Conservation (phyloP, 2,888 invertebrate genomes). For the Iselma pallidipennis region DNA sequence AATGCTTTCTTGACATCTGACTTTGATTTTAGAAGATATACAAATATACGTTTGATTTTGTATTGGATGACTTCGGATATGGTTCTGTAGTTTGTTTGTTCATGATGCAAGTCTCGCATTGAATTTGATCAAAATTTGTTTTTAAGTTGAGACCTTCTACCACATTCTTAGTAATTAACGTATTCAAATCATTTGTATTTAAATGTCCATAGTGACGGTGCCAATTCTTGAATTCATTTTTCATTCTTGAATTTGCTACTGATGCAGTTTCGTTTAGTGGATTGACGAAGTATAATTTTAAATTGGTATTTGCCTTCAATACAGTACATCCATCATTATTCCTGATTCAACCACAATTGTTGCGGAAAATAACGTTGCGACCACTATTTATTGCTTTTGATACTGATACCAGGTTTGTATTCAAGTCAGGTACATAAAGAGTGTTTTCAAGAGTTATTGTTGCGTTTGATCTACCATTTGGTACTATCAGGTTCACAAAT, state of each 20-base stretch:
- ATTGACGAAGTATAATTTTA: not conserved
- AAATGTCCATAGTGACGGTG: not conserved
- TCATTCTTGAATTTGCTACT: no score
- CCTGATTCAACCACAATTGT: no score
- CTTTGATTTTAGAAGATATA: slow-evolving; percentile 47
- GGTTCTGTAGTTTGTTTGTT: slow-evolving; percentile 39
- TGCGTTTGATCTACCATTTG: not conserved
- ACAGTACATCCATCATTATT: no score
- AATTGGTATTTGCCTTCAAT: no score
- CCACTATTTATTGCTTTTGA: no score
- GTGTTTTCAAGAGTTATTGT: no score
- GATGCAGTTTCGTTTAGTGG: not conserved
- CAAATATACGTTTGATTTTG: slow-evolving; percentile 32
- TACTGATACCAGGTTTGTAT: no score
- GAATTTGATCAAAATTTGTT: not conserved
- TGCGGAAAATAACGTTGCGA: no score
- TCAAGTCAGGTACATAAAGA: no score
- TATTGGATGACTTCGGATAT: slow-evolving; percentile 39
- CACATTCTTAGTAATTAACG: not conserved
- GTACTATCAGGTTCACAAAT: not conserved
- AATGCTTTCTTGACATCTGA: slow-evolving; percentile 38
- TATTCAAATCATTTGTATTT: not conserved
- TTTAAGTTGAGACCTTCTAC: not conserved
- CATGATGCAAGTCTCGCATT: slow-evolving; percentile 26
- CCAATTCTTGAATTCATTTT: not conserved